Percentiles rank a stretch among this genome's conserved stretches.
phyloP scores from a whole-genome alignment of 2,113 vertebrate genomes.

The Poeciliopsis prolifica region DNA sequence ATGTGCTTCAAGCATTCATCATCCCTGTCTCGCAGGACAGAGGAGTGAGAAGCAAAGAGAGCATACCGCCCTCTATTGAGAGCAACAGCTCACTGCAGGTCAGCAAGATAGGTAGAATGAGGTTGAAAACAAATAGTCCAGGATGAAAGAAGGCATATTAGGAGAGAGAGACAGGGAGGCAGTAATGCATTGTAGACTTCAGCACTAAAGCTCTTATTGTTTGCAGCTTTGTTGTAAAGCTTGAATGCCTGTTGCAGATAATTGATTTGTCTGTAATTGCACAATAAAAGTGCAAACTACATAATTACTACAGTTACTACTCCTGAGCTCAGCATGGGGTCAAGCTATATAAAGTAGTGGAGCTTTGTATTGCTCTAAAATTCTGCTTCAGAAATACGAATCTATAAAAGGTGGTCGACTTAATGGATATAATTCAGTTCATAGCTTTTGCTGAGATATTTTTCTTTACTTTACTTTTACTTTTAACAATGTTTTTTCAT shows the following conservation, averaged over 20 bases:
- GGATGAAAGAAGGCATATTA: constrained; percentile 4
- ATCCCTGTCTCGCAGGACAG: constrained; percentile 38
- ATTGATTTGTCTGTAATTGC: constrained; percentile 67
- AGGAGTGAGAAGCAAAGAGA: constrained; percentile 24
- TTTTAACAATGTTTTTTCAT: too few relatives aligned
- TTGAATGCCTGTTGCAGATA: constrained; percentile 38
- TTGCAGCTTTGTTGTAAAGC: constrained; percentile 46
- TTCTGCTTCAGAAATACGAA: constrained; percentile 13
- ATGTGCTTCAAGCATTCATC: constrained; percentile 56
- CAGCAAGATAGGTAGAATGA: not conserved
- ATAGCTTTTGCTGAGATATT: not conserved
- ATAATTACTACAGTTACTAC: constrained; percentile 56
- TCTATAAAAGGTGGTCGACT: constrained; percentile 2
- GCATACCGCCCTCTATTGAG: constrained; percentile 53
- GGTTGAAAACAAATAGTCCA: constrained; percentile 2
- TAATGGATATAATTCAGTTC: constrained; percentile 14
- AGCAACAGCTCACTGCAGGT: constrained; percentile 29
- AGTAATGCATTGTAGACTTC: constrained; percentile 30
- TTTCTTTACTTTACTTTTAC: not conserved
- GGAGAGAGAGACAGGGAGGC: not conserved
- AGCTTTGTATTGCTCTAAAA: constrained; percentile 1
- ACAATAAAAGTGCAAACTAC: constrained; percentile 57
- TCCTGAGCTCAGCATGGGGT: constrained; percentile 37
- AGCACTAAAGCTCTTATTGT: constrained; percentile 46
- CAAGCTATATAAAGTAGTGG: constrained; percentile 22